Conservation (phyloP, 2,113 vertebrate genomes). For the Scolopax mira region DNA sequence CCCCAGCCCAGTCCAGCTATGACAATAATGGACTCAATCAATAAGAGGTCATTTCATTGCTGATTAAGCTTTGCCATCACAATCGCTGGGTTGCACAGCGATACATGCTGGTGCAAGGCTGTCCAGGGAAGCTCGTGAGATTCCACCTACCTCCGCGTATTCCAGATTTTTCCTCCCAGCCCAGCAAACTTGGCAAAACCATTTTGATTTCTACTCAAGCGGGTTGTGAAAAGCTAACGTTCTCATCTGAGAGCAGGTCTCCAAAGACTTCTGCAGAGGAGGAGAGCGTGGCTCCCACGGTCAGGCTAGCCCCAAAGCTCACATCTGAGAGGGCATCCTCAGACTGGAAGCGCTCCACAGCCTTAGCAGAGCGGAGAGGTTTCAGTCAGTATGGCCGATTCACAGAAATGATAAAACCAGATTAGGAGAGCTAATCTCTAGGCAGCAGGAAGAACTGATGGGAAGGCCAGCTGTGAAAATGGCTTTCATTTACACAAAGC, state of each 20-base stretch:
- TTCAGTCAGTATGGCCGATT: constrained; percentile 22
- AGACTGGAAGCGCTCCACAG: background rate
- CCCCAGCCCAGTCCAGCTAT: background rate
- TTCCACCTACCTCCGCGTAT: constrained; percentile 19
- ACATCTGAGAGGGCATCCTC: constrained; percentile 25
- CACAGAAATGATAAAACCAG: constrained; percentile 58
- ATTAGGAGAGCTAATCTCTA: constrained; percentile 31
- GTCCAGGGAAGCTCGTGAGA: background rate
- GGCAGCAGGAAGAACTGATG: constrained; percentile 28
- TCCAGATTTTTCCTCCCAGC: background rate
- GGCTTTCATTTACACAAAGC: background rate
- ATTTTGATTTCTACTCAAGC: constrained; percentile 8
- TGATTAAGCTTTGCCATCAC: background rate
- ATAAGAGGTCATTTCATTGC: background rate
- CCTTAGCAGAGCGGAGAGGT: constrained; percentile 1
- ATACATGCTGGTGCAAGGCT: background rate
- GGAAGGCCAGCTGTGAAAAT: constrained; percentile 64
- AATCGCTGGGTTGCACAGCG: background rate
- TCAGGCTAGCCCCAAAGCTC: background rate
- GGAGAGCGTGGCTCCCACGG: background rate
- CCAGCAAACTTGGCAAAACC: constrained; percentile 31
- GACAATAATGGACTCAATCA: background rate
- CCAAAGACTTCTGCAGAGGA: background rate
- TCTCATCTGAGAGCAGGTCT: background rate
- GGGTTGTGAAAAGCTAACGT: background rate